Evolutionary conservation across 1,140 invertebrate genomes (phyloP).

Genomic region (Drosophila pectinifera): DNA sequence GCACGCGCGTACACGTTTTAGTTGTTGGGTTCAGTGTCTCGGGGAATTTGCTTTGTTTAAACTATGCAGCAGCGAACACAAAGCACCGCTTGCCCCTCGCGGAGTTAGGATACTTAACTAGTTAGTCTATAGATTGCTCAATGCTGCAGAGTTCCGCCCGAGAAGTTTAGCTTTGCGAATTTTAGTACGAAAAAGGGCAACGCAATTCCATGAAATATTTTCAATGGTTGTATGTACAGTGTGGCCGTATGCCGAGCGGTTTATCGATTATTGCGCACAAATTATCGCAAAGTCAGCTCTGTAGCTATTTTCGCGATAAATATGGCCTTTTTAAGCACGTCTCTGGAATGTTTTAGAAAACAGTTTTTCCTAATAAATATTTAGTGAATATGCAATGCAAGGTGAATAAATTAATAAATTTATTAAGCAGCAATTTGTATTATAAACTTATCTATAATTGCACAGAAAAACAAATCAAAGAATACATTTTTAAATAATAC

Average conservation of each 20-base stretch:
- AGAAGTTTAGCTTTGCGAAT: not conserved
- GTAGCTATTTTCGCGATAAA: not conserved
- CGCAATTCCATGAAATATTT: slow-evolving; percentile 62
- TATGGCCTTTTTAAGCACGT: no score
- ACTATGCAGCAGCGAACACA: not conserved
- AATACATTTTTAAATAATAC: no score
- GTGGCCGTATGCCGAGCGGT: not conserved
- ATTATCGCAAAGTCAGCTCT: not conserved
- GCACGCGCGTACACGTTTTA: slow-evolving; percentile 27
- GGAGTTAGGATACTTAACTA: not conserved
- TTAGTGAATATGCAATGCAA: no score
- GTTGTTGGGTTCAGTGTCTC: slow-evolving; percentile 2
- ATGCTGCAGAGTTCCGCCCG: no score
- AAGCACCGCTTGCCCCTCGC: not conserved
- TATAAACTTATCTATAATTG: no score
- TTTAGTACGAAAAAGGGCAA: slow-evolving; percentile 32
- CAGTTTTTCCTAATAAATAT: no score
- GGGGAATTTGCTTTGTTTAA: not conserved
- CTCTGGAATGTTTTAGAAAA: no score
- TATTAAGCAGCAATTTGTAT: no score
- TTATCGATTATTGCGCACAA: slow-evolving; percentile 1
- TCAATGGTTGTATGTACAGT: not conserved
- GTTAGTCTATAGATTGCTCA: not conserved
- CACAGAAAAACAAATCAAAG: no score
- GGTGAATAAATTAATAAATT: no score